phyloP scores from a whole-genome alignment of 2,797 vertebrate species.

The Poecilia wingei region DNA sequence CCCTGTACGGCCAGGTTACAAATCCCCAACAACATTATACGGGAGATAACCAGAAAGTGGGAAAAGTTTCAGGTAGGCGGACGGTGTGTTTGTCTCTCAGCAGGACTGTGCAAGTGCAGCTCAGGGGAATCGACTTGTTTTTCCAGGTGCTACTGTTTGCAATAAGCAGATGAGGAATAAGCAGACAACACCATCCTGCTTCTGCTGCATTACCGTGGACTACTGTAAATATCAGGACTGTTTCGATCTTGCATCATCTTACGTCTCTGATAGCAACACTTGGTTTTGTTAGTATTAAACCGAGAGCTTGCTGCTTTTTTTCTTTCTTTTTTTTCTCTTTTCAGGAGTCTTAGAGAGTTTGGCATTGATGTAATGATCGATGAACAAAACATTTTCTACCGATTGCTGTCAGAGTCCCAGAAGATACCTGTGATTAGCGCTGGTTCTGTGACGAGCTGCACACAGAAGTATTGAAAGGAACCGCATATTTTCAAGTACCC shows the following conservation, averaged over 20 bases:
- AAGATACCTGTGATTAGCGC: background rate
- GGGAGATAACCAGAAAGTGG: slow-evolving; percentile 58
- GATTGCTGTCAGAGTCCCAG: background rate
- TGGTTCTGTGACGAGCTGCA: background rate
- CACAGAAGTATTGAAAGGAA: background rate
- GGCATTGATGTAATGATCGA: background rate
- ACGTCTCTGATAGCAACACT: background rate
- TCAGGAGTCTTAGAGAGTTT: background rate
- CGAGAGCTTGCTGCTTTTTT: background rate
- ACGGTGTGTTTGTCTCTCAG: slow-evolving; percentile 38
- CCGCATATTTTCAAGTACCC: background rate
- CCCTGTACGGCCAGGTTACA: slow-evolving; percentile 41
- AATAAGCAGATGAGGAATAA: slow-evolving; percentile 34
- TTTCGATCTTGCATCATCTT: background rate
- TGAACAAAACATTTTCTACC: background rate
- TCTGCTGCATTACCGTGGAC: background rate
- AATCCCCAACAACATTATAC: slow-evolving; percentile 45
- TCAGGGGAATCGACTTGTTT: slow-evolving; percentile 41
- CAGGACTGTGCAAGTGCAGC: slow-evolving; percentile 12
- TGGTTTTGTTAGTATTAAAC: background rate
- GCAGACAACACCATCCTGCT: slow-evolving; percentile 4
- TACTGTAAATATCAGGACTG: background rate
- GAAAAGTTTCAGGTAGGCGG: slow-evolving; percentile 42
- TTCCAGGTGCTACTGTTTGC: slow-evolving; percentile 38
- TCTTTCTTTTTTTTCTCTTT: too few relatives aligned